Conservation (phyloP, 35 echinoderm and acorn worm genomes). For the Anneissia japonica region DNA sequence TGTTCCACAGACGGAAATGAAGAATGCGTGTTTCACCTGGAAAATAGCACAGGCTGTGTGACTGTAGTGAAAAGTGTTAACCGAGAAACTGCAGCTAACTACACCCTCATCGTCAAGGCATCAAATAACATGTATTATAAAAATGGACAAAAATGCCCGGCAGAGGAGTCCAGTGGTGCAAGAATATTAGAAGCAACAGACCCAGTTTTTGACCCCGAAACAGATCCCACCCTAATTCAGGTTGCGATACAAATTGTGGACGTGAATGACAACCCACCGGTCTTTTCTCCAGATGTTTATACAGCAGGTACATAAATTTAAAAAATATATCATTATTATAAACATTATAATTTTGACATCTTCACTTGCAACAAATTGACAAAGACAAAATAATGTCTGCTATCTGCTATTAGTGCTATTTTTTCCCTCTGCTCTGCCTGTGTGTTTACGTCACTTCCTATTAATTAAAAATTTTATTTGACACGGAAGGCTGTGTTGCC, state of each 20-base stretch:
- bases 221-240: not conserved
- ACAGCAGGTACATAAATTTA: not conserved
- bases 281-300: not conserved
- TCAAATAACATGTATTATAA: not conserved
- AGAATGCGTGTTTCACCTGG: not conserved
- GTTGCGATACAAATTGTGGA: not conserved
- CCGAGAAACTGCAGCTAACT: not conserved
- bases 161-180: too few relatives aligned
- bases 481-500: too few relatives aligned
- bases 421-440: too few relatives aligned
- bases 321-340: too few relatives aligned
- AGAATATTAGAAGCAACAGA: not conserved
- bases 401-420: too few relatives aligned
- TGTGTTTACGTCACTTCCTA: too few relatives aligned
- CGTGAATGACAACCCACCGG: not conserved
- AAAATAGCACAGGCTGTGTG: not conserved
- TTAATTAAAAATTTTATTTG: too few relatives aligned
- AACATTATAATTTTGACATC: too few relatives aligned
- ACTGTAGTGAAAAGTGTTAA: not conserved
- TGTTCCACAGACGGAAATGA: not conserved
- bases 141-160: not conserved
- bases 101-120: not conserved
- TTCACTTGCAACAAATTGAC: too few relatives aligned
- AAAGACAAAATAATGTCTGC: too few relatives aligned
- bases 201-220: not conserved